A percentile compares a stretch with the other conserved stretches of the same genome.
These are phyloP conservation scores for Drosophila bocqueti DNA, from an alignment of 1,140 invertebrate genomes.

Conservation along the genomic window DNA sequence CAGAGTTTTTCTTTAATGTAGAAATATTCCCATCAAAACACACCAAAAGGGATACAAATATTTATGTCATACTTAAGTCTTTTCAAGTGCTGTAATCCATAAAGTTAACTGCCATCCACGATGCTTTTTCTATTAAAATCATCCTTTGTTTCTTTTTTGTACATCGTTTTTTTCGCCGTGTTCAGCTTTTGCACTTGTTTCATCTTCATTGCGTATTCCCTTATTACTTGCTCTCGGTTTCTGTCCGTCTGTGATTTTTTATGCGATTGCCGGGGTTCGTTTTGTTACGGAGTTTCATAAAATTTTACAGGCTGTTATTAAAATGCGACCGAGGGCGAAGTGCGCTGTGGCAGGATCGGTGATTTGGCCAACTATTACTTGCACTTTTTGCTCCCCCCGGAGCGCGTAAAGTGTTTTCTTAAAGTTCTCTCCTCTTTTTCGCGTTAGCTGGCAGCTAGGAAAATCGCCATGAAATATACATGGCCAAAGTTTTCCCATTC, in stretches of 20 bases:
- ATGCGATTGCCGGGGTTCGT: slow-evolving; percentile 39
- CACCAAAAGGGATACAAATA: background rate
- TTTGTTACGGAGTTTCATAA: slow-evolving; percentile 54
- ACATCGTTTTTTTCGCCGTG: slow-evolving; percentile 11
- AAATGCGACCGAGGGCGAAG: slow-evolving; percentile 54
- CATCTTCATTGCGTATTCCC: slow-evolving; percentile 39
- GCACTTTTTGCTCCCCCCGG: slow-evolving; percentile 43
- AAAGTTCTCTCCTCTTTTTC: slow-evolving; percentile 37
- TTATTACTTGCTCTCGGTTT: slow-evolving; percentile 28
- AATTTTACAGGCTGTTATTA: slow-evolving; percentile 76
- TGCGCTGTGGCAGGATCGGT: slow-evolving; percentile 1
- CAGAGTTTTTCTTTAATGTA: background rate
- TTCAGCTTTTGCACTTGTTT: slow-evolving; percentile 11
- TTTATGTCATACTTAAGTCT: background rate
- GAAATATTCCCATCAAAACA: background rate
- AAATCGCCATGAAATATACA: slow-evolving; percentile 45
- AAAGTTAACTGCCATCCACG: background rate
- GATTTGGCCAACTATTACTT: slow-evolving; percentile 68
- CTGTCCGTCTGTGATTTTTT: slow-evolving; percentile 41
- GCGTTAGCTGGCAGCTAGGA: background rate
- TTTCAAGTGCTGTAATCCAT: background rate
- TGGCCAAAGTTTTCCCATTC: slow-evolving; percentile 61
- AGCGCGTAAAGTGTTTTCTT: slow-evolving; percentile 50
- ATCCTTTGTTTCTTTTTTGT: background rate
- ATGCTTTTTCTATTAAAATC: background rate